A percentile compares a stretch with the other conserved stretches of the same genome.
phyloP scores from a whole-genome alignment of 2,113 vertebrate species.

The Falcunculus frontatus region DNA sequence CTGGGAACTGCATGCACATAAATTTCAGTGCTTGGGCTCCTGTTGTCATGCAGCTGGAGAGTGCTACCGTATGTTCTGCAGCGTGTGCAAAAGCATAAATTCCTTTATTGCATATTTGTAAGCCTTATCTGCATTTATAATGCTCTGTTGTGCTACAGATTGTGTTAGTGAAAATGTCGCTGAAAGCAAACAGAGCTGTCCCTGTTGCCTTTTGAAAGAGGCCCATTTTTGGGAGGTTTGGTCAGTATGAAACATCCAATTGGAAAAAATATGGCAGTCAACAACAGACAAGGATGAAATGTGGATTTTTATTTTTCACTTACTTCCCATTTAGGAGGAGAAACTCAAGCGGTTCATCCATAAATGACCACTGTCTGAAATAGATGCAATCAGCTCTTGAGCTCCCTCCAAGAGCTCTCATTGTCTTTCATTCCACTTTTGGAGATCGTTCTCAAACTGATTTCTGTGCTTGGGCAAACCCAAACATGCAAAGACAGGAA shows the following conservation, averaged over 20 bases:
- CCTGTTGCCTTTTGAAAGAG: background rate
- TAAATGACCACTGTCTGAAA: background rate
- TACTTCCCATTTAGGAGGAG: background rate
- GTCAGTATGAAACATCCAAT: background rate
- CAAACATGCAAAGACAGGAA: constrained; percentile 57
- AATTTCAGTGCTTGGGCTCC: background rate
- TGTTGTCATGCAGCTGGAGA: background rate
- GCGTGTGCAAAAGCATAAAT: background rate
- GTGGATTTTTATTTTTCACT: background rate
- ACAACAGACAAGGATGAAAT: background rate
- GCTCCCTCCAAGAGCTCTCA: background rate
- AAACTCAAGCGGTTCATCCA: background rate
- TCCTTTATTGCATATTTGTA: background rate
- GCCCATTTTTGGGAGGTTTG: background rate
- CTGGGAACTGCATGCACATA: background rate
- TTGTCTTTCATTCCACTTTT: background rate
- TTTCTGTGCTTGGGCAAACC: constrained; percentile 13
- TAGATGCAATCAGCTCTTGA: background rate
- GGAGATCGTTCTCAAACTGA: background rate
- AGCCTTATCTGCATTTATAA: background rate
- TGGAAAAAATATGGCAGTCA: background rate
- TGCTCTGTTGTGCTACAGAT: background rate
- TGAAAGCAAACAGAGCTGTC: background rate
- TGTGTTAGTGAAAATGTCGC: background rate
- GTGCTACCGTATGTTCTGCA: accelerated